These are phyloP conservation scores for Dolichallabes microphthalmus DNA, from an alignment of 2,113 vertebrate species.

Conservation along the genomic window DNA sequence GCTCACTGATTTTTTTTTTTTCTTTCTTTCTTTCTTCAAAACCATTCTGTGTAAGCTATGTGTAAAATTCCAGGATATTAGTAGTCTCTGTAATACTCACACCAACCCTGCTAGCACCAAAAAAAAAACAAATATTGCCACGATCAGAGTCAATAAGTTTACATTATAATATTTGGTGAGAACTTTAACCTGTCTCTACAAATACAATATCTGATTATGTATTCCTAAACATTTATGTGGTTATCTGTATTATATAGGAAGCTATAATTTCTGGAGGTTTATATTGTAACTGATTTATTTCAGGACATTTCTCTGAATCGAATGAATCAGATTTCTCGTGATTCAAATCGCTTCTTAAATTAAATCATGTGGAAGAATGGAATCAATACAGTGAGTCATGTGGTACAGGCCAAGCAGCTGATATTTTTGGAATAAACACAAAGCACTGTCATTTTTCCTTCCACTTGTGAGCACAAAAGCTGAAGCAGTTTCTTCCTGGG, in stretches of 20 bases:
- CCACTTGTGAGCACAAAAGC: background rate
- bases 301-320: background rate
- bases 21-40: no score
- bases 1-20: background rate
- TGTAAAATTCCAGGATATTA: background rate
- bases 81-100: background rate
- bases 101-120: background rate
- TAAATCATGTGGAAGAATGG: no score
- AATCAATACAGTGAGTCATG: constrained; percentile 7
- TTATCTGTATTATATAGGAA: no score
- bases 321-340: background rate
- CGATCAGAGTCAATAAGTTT: background rate
- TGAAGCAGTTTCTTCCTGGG: background rate
- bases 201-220: no score
- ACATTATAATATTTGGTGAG: background rate
- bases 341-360: background rate
- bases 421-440: background rate
- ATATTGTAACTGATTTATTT: background rate
- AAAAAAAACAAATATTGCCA: no score
- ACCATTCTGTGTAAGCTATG: background rate
- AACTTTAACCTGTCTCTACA: background rate
- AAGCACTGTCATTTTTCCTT: background rate
- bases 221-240: no score
- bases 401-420: background rate
- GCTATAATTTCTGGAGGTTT: background rate